phyloP scores from a whole-genome alignment of 2,797 vertebrate species.

The Clarias laeviceps region DNA sequence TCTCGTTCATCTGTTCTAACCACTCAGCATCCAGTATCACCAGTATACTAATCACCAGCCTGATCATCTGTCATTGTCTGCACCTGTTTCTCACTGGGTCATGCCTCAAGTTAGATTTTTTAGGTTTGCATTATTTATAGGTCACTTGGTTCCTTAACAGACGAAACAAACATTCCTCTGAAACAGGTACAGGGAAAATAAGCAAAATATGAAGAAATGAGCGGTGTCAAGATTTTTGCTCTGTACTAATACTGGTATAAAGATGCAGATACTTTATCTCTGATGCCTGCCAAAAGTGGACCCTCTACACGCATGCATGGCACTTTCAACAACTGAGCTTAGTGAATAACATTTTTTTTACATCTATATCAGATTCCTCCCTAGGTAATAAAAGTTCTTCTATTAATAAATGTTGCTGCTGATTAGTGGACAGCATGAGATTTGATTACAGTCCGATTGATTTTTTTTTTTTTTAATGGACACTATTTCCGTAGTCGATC shows the following conservation, averaged over 20 bases:
- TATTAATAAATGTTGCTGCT: background rate
- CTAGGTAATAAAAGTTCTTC: background rate
- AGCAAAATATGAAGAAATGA: too few relatives aligned
- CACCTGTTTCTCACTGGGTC: too few relatives aligned
- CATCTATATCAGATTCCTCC: background rate
- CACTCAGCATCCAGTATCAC: too few relatives aligned
- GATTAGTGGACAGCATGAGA: constrained; percentile 5
- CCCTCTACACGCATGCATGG: background rate
- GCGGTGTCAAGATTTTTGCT: too few relatives aligned
- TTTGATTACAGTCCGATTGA: constrained; percentile 47
- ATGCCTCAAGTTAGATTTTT: too few relatives aligned
- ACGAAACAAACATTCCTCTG: too few relatives aligned
- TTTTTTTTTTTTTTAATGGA: background rate
- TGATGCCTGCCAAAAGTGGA: background rate
- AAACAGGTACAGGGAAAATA: too few relatives aligned
- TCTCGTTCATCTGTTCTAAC: too few relatives aligned
- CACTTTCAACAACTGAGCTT: background rate
- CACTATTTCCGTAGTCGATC: background rate
- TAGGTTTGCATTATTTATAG: too few relatives aligned
- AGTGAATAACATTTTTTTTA: background rate
- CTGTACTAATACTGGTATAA: background rate
- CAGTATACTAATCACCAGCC: too few relatives aligned
- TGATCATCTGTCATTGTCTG: too few relatives aligned
- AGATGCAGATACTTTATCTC: background rate
- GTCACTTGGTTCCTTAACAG: too few relatives aligned